Evolutionary conservation across 2,888 invertebrate genomes (phyloP), one percentile per base, ranked within the genome.

Genomic region (Aporophyla nigra): DNA sequence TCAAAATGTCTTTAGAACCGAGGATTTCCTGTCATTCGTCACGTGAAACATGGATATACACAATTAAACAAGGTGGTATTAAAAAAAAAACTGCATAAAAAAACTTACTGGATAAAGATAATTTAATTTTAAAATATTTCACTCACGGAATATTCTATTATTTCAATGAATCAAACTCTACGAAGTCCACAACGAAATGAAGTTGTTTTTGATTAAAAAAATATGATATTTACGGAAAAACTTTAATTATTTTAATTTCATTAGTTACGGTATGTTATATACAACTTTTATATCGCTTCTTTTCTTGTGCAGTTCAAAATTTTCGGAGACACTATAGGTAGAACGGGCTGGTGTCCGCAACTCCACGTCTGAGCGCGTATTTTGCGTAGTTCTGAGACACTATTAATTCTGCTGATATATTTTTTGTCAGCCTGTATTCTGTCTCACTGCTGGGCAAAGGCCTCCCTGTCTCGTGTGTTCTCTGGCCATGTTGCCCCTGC

Each of bases 211-310:
- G 4, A 56, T 21, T 33, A 21, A 54, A 56, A 54, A 56, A 56
- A 75, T 24, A 14, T 24, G 9, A 0, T 9, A 27, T 74, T 58
- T 49, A 2, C 7, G 40, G n/a, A n/a, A 76, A 43, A 6, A 2
- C n/a, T 51, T 43, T 58, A 4, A 43, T 51, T 78, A 78, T 40
- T 49, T 54, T 49, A 77, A 76, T 78, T 5, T 3, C 5, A n/a
- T 78, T 67, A 21, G 75, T 24, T 43, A n/a, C 14, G 78, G 43
- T 59, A 7, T 10, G 40, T 33, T 56, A 9, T 49, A 6, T 27
- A 59, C n/a, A 56, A 14, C 56, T 46, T 54, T 14, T 33, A 14
- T 19, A 2, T 10, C 16, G 4, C 40, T 71, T 27, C 21, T 71
- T 53, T 24, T 9, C 40, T 10, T 66, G 49, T 24, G n/a, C 1